Percentiles rank a stretch among this genome's conserved stretches.
These are phyloP conservation scores for Tragelaphus scriptus DNA, from an alignment of 2,113 vertebrate genomes.

Conservation along the genomic window DNA sequence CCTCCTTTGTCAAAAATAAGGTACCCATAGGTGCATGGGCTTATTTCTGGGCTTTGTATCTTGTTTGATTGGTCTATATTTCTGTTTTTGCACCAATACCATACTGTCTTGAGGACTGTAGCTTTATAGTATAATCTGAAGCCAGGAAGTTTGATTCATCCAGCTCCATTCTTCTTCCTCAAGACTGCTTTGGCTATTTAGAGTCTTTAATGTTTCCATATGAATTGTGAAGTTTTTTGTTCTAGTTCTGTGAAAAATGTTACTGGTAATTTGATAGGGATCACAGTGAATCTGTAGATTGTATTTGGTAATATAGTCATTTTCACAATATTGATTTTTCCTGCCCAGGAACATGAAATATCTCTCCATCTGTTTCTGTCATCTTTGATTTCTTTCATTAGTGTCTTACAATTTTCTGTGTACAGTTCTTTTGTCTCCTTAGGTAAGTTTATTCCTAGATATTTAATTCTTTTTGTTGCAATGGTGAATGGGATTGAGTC, in stretches of 20 bases:
- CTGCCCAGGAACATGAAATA: not conserved
- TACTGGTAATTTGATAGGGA: not conserved
- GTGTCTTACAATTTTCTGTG: not conserved
- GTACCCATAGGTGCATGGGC: not conserved
- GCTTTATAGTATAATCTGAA: not conserved
- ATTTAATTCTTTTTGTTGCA: not conserved
- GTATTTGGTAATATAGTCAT: not conserved
- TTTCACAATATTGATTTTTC: not conserved
- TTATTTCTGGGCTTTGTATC: not conserved
- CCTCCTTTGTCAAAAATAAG: not conserved
- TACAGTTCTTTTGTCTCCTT: not conserved
- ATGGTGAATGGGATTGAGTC: not conserved
- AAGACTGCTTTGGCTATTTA: not conserved
- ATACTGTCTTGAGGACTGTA: not conserved
- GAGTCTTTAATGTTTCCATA: not conserved
- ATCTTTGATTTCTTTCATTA: not conserved
- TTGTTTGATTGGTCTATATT: not conserved
- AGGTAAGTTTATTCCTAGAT: not conserved
- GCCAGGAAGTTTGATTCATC: not conserved
- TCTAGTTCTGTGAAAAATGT: not conserved
- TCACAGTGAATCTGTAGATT: not conserved
- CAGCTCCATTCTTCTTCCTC: not conserved
- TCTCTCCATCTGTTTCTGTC: not conserved
- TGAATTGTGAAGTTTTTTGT: not conserved
- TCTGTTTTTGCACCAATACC: not conserved